Base-by-base conservation (phyloP, 2,888 invertebrate genomes). In the Timandra comae region DNA sequence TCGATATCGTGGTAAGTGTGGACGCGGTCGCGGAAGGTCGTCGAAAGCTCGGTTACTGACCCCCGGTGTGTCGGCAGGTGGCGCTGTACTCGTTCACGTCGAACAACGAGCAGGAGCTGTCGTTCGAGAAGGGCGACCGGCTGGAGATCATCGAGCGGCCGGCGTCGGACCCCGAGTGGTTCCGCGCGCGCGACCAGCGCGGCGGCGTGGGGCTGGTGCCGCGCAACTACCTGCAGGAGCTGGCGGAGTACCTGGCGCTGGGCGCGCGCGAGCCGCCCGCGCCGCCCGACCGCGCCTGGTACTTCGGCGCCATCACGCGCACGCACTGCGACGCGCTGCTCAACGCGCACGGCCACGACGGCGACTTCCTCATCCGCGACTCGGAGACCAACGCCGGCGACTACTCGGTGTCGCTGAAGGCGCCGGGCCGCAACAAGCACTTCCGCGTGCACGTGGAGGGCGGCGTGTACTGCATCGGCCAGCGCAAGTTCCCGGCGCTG, bases 321-420 rank as follows among this genome's bases (percentile, higher is more conserved):
- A 94, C 94, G 58, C 97, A 98, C 81, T 98, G 98, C 88, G 99
- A 99, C 87, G 92, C 93, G 59, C 89, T 99, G 73, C 91, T 99
- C 70, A 96, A 96, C 87, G 94, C 95, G 72, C 94, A 95, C 75
- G 99, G 97, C 9, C 94, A 95, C 68, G 97, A 99, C 81, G 99
- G 99, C 7, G 99, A 99, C 87, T 99, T 97, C 88, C 92, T 99
- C 67, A 97, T 99, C 63, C 88, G 99, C 56, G 99, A 99, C 87
- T 98, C 97, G 72, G 99, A 99, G 89, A 98, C 99, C 60, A 99
- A 98, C 86, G 99, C 96, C 87, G 99, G 99, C 49, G 99, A 99
- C 85, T 98, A 93, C 86, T 98, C 98, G 7, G 98, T 99, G 57
- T 98, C 99, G 30, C 87, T 99, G 68, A 98, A 99, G 87, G 99